phyloP scores from a whole-genome alignment of 2,888 invertebrate species.

The Deroplatys truncata region DNA sequence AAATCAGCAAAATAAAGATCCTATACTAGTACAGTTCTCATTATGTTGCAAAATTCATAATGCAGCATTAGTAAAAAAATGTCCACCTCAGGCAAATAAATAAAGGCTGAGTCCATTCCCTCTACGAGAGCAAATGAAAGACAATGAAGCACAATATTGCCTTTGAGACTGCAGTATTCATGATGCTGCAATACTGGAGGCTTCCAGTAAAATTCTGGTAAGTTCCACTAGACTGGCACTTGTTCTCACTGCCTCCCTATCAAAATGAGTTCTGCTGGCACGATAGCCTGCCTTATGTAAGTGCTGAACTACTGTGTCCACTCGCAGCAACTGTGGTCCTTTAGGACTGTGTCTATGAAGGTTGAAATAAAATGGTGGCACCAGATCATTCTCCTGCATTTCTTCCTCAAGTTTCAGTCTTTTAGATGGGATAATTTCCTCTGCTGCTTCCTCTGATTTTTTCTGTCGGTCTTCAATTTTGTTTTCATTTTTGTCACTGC shows the following conservation, averaged over 20 bases:
- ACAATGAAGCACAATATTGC: background rate
- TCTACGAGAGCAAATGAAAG: background rate
- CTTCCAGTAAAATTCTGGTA: background rate
- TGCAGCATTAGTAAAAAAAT: background rate
- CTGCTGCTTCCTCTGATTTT: background rate
- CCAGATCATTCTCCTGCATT: background rate
- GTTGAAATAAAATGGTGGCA: conserved; percentile 38
- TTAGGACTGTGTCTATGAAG: conserved; percentile 37
- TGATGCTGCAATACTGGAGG: background rate
- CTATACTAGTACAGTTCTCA: too few relatives aligned
- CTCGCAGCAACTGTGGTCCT: conserved; percentile 34
- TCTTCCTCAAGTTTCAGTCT: conserved; percentile 7
- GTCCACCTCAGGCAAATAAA: background rate
- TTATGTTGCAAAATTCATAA: background rate
- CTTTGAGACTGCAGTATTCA: background rate
- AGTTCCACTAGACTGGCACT: conserved; percentile 33
- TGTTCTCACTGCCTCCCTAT: conserved; percentile 37
- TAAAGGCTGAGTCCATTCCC: background rate
- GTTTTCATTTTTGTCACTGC: background rate
- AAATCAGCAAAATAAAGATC: too few relatives aligned
- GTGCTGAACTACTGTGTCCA: conserved; percentile 34
- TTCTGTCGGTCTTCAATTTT: background rate
- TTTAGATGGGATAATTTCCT: conserved; percentile 18
- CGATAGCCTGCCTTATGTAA: conserved; percentile 34
- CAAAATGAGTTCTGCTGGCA: conserved; percentile 38